These are phyloP conservation scores for Metopolophium dirhodum DNA, from an alignment of 1,140 invertebrate species.

Conservation along the genomic window DNA sequence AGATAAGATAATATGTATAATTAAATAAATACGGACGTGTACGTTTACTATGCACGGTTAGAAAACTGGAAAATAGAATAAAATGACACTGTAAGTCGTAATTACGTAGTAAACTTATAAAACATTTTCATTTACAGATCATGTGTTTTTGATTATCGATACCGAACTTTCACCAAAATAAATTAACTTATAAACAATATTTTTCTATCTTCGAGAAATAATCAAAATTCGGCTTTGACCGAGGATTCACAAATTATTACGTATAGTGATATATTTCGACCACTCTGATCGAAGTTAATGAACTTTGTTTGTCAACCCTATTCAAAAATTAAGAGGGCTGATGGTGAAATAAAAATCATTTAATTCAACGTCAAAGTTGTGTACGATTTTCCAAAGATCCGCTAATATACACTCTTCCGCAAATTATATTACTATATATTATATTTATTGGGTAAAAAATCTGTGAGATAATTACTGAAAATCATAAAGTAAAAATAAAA, in stretches of 20 bases:
- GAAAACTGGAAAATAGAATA: background rate
- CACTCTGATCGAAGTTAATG: background rate
- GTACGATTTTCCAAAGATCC: too few relatives aligned
- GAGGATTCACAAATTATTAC: background rate
- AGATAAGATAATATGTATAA: background rate
- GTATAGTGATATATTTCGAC: too few relatives aligned
- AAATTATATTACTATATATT: too few relatives aligned
- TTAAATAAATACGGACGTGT: background rate
- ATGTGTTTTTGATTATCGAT: background rate
- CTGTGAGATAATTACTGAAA: too few relatives aligned
- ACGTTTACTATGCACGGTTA: too few relatives aligned
- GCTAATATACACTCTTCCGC: too few relatives aligned
- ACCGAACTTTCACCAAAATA: background rate
- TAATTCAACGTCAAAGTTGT: background rate
- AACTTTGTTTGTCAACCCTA: background rate
- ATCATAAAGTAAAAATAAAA: too few relatives aligned
- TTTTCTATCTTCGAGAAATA: background rate
- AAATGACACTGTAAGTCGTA: background rate
- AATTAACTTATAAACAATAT: background rate
- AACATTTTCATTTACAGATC: background rate
- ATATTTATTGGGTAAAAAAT: too few relatives aligned
- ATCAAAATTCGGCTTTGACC: background rate
- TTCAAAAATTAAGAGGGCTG: background rate
- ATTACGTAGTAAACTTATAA: background rate
- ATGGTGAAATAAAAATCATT: background rate